phyloP scores from a whole-genome alignment of 2,797 vertebrate genomes.

The Leptatherina wallacei region DNA sequence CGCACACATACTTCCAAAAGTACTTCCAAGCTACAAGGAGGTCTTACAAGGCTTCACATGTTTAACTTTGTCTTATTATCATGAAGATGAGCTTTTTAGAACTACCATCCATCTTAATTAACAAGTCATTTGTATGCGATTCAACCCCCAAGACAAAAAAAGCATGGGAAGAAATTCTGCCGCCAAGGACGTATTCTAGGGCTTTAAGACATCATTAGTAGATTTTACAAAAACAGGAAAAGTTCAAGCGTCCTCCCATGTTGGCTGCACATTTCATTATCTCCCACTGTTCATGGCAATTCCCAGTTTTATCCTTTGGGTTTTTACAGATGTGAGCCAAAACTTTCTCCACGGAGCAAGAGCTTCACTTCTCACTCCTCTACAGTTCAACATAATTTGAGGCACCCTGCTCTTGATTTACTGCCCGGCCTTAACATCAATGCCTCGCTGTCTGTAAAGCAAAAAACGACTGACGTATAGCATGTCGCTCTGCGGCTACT shows the following conservation, averaged over 20 bases:
- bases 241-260: slow-evolving; percentile 62
- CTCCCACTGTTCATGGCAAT: slow-evolving; percentile 55
- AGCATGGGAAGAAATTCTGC: slow-evolving; percentile 77
- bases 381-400: slow-evolving; percentile 68
- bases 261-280: slow-evolving; percentile 76
- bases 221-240: slow-evolving; percentile 46
- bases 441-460: slow-evolving; percentile 56
- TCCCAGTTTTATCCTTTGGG: slow-evolving; percentile 53
- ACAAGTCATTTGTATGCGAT: slow-evolving; percentile 75
- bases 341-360: slow-evolving; percentile 42
- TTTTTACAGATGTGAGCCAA: slow-evolving; percentile 42
- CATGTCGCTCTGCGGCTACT: slow-evolving; percentile 50
- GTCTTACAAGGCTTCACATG: slow-evolving; percentile 66
- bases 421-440: slow-evolving; percentile 48
- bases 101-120: slow-evolving; percentile 81
- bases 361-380: slow-evolving; percentile 46
- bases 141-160: slow-evolving; percentile 58
- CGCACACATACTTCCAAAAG: slow-evolving; percentile 43
- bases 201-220: slow-evolving; percentile 71
- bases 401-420: slow-evolving; percentile 70
- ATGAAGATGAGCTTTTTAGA: slow-evolving; percentile 73
- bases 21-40: slow-evolving; percentile 59
- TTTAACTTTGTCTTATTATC: slow-evolving; percentile 71
- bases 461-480: slow-evolving; percentile 37
- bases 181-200: slow-evolving; percentile 55